Conservation (phyloP, 2,797 vertebrate species). For the Petrocephalus schoutedeni region DNA sequence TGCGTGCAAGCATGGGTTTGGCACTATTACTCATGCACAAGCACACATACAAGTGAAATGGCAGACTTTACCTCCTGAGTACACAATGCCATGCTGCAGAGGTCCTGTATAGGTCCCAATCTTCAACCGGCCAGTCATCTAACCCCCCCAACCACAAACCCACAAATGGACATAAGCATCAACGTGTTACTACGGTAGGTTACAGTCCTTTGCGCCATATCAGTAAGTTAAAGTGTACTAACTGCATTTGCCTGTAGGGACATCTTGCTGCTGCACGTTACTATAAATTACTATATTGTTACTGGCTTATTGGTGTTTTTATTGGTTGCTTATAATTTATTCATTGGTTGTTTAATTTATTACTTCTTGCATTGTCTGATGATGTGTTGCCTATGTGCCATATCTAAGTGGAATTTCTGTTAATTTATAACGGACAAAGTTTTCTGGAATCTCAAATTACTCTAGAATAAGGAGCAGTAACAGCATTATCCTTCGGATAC, state of each 20-base stretch:
- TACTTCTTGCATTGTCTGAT: background rate
- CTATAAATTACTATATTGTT: background rate
- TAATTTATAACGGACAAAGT: background rate
- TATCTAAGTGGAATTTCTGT: background rate
- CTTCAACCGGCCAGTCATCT: constrained; percentile 86
- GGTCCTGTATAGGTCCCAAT: constrained; percentile 93
- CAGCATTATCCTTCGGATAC: background rate
- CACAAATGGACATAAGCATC: background rate
- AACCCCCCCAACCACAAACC: constrained; percentile 27
- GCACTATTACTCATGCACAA: background rate
- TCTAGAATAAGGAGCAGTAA: background rate
- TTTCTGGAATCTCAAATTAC: background rate
- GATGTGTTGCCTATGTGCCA: background rate
- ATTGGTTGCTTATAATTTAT: background rate
- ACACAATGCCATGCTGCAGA: constrained; percentile 86
- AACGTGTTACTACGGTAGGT: background rate
- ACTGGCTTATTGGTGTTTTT: background rate
- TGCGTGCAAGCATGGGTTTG: background rate
- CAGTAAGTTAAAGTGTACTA: background rate
- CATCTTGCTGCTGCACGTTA: background rate
- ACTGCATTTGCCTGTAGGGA: background rate
- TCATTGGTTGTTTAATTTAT: background rate
- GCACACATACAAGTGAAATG: background rate
- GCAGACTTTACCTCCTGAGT: constrained; percentile 82
- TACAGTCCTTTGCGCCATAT: background rate